A percentile compares a stretch with the other conserved stretches of the same genome.
Conservation (phyloP, 2,113 vertebrate genomes). For the Petromus typicus region DNA sequence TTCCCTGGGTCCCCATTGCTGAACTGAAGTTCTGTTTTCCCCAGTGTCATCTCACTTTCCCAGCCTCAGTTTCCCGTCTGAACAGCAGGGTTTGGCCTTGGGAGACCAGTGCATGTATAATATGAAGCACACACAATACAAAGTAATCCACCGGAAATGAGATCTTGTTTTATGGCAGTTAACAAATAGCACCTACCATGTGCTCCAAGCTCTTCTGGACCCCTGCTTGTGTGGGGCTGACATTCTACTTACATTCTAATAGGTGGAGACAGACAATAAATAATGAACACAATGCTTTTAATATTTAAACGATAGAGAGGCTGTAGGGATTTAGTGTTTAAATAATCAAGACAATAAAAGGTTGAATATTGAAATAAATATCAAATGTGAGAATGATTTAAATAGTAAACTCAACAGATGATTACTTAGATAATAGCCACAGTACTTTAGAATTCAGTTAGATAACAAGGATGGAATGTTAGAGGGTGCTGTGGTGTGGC, state of each 20-base stretch:
- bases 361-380: constrained; percentile 39
- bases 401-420: constrained; percentile 12
- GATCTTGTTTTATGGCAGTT: neutral
- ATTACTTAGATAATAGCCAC: constrained; percentile 7
- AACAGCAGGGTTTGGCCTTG: accelerated
- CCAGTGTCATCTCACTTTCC: neutral
- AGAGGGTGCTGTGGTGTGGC: too few relatives aligned
- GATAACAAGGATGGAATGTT: neutral
- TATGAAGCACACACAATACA: neutral
- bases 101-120: neutral
- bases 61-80: neutral
- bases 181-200: neutral
- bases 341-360: constrained; percentile 35
- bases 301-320: constrained; percentile 20
- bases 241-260: neutral
- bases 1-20: neutral
- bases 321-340: constrained; percentile 28
- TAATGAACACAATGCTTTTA: neutral
- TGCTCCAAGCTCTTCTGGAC: neutral
- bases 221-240: neutral
- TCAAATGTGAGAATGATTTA: constrained; percentile 16
- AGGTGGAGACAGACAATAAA: neutral
- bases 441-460: neutral
- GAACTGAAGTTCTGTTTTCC: neutral
- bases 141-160: accelerated